A percentile compares a stretch with the other conserved stretches of the same genome.
These are phyloP conservation scores for Temnothorax unifasciatus DNA, from an alignment of 2,888 invertebrate species.

Conservation along the genomic window DNA sequence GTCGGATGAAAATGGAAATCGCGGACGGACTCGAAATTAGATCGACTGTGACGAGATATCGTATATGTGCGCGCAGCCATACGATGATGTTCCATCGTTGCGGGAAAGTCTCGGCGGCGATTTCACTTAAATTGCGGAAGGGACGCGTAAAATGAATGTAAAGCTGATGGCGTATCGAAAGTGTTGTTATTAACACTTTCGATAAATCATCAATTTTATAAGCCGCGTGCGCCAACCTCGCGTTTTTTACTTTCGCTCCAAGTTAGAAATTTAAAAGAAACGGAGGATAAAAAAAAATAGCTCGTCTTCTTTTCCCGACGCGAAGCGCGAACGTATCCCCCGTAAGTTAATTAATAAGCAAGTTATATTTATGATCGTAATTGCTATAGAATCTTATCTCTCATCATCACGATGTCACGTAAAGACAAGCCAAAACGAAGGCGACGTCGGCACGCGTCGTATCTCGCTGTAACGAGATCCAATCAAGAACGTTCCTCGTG, in stretches of 20 bases:
- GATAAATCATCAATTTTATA: conserved; percentile 14
- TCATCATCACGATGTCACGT: background rate
- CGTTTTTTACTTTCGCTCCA: background rate
- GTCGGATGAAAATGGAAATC: conserved; percentile 50
- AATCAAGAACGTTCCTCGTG: background rate
- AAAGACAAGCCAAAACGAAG: conserved; percentile 18
- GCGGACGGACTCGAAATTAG: conserved; percentile 57
- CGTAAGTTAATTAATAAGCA: conserved; percentile 8
- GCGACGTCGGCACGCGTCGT: conserved; percentile 9
- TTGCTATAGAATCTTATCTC: background rate
- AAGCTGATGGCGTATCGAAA: conserved; percentile 15
- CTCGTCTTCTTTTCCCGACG: background rate
- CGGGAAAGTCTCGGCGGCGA: conserved; percentile 38
- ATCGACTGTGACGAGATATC: conserved; percentile 57
- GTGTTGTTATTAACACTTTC: conserved; percentile 27
- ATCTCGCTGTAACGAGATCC: conserved; percentile 3
- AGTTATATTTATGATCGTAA: background rate
- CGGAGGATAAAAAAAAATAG: background rate
- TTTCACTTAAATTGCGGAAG: conserved; percentile 52
- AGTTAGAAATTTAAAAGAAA: background rate
- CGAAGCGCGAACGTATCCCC: background rate
- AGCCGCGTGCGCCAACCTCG: background rate
- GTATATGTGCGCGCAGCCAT: background rate
- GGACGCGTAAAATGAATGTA: background rate
- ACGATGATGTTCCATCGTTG: background rate